phyloP scores from a whole-genome alignment of 2,888 invertebrate species.

The Hedya salicella region DNA sequence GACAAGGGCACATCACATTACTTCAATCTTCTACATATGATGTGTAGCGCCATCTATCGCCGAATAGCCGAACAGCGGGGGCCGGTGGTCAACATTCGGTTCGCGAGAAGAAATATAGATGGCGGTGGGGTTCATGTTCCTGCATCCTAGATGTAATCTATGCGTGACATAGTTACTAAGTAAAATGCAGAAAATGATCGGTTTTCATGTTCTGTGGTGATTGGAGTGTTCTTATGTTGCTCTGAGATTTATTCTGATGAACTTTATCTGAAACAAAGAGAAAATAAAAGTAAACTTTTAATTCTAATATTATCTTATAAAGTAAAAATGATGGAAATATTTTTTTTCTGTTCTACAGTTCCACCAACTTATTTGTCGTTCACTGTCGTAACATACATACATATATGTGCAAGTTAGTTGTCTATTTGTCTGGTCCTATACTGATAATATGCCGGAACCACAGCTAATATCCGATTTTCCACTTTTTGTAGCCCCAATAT shows the following conservation, averaged over 20 bases:
- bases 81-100: conserved; percentile 36
- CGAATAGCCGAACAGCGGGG: conserved; percentile 50
- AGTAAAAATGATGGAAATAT: no score
- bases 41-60: conserved; percentile 55
- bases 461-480: no score
- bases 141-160: conserved; percentile 58
- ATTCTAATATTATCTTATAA: not conserved
- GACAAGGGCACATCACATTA: conserved; percentile 91
- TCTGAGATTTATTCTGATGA: not conserved
- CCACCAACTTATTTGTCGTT: no score
- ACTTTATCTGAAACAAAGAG: conserved; percentile 26
- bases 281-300: conserved; percentile 5
- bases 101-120: conserved; percentile 45
- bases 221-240: not conserved
- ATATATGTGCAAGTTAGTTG: no score
- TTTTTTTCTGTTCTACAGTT: no score
- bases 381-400: no score
- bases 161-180: conserved; percentile 50
- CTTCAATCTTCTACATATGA: conserved; percentile 46
- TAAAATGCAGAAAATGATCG: conserved; percentile 59
- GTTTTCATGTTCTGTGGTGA: not conserved
- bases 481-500: no score
- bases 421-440: no score
- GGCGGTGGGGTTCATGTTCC: conserved; percentile 52
- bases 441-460: no score